phyloP scores from a whole-genome alignment of 2,113 vertebrate genomes.

The Merops nubicus region DNA sequence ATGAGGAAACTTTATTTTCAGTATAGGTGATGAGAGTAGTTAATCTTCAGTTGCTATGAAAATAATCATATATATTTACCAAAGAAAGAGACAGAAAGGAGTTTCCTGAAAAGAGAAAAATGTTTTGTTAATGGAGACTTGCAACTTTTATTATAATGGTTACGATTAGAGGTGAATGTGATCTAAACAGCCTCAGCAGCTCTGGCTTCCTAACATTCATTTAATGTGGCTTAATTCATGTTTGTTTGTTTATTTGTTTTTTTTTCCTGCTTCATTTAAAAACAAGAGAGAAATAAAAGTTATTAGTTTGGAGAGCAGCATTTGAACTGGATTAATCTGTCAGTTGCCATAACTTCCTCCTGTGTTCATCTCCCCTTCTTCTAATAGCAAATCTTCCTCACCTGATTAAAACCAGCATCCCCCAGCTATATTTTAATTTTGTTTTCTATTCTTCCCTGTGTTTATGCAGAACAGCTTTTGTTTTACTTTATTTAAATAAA shows the following conservation, averaged over 20 bases:
- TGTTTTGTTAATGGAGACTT: neutral
- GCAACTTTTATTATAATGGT: neutral
- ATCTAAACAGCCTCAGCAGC: neutral
- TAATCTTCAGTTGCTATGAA: neutral
- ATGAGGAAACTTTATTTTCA: neutral
- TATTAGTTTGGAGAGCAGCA: neutral
- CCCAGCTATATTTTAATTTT: neutral
- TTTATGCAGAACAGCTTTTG: neutral
- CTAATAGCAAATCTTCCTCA: neutral
- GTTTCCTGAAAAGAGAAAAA: neutral
- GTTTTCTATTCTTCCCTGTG: neutral
- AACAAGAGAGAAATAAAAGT: neutral
- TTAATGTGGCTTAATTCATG: neutral
- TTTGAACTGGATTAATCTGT: conserved; percentile 26
- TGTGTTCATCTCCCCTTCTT: neutral
- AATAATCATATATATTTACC: neutral
- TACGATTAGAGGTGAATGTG: neutral
- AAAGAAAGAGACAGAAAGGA: neutral
- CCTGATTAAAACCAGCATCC: neutral
- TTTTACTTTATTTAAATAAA: neutral
- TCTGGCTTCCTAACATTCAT: neutral
- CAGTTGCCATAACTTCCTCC: neutral
- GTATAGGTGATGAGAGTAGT: neutral
- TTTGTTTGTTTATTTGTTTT: neutral
- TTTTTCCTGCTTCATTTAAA: neutral